Evolutionary conservation across 35 echinoderm and acorn worm species (phyloP).

Genomic region (Holothuria glaberrima): DNA sequence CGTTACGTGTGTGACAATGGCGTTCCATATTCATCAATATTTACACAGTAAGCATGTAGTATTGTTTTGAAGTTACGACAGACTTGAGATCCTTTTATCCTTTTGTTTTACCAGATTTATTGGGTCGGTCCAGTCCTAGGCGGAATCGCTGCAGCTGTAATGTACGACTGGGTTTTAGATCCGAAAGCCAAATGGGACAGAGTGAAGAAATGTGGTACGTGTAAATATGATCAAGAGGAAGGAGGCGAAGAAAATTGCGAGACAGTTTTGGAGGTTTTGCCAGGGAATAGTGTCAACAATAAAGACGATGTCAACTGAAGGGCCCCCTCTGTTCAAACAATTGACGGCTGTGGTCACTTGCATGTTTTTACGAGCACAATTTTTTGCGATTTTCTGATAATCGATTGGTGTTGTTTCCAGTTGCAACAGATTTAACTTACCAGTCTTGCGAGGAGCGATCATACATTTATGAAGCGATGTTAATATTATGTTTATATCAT

Average conservation of each 20-base stretch:
- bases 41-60: not conserved
- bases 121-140: conserved; percentile 89
- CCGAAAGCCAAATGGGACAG: conserved; percentile 63
- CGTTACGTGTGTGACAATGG: no score
- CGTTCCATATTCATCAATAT: no score
- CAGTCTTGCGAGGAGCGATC: no score
- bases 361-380: no score
- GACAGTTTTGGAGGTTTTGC: not conserved
- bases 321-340: no score
- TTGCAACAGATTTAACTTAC: no score
- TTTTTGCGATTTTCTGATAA: no score
- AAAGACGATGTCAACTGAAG: no score
- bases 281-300: conserved; percentile 10
- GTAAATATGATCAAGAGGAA: conserved; percentile 38
- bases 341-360: no score
- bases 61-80: not conserved
- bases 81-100: not conserved
- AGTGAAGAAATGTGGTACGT: conserved; percentile 61
- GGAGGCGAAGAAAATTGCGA: not conserved
- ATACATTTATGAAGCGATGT: no score
- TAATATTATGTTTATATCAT: no score
- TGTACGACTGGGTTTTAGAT: conserved; percentile 80
- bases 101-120: conserved; percentile 60
- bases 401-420: no score
- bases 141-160: conserved; percentile 67